Conservation (phyloP, 1,140 invertebrate genomes). For the Spodoptera litura region DNA sequence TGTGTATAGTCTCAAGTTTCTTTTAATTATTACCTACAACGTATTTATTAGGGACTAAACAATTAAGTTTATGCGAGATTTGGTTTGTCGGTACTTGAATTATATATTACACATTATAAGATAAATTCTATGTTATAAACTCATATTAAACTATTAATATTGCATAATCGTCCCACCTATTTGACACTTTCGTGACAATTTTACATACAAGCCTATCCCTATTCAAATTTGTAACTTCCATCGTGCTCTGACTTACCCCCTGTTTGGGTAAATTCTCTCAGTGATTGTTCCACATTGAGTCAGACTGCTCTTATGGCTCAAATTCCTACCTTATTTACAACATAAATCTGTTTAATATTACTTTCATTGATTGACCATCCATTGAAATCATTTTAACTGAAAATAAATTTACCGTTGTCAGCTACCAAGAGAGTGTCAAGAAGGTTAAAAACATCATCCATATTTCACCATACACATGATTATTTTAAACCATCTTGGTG, state of each 20-base stretch:
- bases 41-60: no score
- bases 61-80: no score
- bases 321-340: background rate
- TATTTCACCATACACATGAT: no score
- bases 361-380: background rate
- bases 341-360: background rate
- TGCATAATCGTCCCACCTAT: constrained; percentile 83
- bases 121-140: constrained; percentile 2
- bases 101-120: no score
- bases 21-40: no score
- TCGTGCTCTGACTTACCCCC: constrained; percentile 80
- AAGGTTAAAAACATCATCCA: no score
- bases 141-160: constrained; percentile 62
- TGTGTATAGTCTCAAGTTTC: no score
- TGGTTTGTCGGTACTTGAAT: no score
- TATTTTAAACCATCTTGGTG: no score
- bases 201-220: constrained; percentile 70
- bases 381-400: no score
- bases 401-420: no score
- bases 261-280: constrained; percentile 58
- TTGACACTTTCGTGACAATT: constrained; percentile 55
- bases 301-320: background rate
- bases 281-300: constrained; percentile 58
- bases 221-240: constrained; percentile 84
- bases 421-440: no score